phyloP scores from a whole-genome alignment of 2,113 vertebrate species.

The Sprattus sprattus region DNA sequence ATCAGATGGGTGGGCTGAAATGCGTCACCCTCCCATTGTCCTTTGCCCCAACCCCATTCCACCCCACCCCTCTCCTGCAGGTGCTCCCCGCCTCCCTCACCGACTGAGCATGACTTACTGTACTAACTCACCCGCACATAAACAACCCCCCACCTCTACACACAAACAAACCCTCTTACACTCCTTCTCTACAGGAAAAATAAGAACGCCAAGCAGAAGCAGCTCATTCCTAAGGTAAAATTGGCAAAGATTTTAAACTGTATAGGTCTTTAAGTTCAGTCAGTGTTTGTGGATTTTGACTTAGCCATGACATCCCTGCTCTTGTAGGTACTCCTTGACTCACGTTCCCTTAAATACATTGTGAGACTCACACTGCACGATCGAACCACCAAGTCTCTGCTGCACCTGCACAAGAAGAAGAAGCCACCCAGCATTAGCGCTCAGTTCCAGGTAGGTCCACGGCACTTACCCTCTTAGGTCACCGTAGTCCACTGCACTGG shows the following conservation, averaged over 20 bases:
- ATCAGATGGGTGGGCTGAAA: neutral
- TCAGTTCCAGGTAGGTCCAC: conserved; percentile 86
- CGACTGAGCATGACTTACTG: neutral
- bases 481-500: neutral
- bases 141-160: conserved; percentile 40
- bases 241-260: neutral
- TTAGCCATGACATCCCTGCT: neutral
- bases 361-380: conserved; percentile 90
- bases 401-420: conserved; percentile 98
- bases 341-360: conserved; percentile 88
- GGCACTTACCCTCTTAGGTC: neutral
- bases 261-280: too few relatives aligned
- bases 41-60: conserved; percentile 7
- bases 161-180: conserved; percentile 20
- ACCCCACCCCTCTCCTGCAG: neutral
- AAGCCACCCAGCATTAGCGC: conserved; percentile 96
- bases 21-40: neutral
- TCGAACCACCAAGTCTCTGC: conserved; percentile 90
- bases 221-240: conserved; percentile 93
- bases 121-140: conserved; percentile 19
- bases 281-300: neutral
- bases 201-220: conserved; percentile 85
- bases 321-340: conserved; percentile 87
- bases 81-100: neutral
- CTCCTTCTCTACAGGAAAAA: conserved; percentile 83